Evolutionary conservation across 1,140 invertebrate species (phyloP), one percentile per base, ranked within the genome.

Genomic region (Aphis gossypii): DNA sequence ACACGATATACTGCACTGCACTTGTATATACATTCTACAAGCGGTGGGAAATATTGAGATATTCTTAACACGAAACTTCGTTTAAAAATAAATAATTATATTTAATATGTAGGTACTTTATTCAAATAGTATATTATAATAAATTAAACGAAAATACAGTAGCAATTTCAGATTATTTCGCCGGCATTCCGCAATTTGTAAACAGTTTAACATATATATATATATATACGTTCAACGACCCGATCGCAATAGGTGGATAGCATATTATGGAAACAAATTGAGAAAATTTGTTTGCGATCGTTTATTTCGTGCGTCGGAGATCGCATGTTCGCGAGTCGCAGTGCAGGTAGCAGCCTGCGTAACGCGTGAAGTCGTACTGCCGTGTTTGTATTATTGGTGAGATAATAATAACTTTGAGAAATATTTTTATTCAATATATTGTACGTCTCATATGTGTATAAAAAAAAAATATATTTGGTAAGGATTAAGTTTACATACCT

Each of bases 31-130:
- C 18, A n/a, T 18, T n/a, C 14, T n/a, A 76, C n/a, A n/a, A 8
- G 30, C n/a, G 60, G 14, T 35, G 60, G 14, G 11, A 76, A n/a
- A n/a, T 76, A 0, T 76, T 76, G 30, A n/a, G 14, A n/a, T 76
- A 76, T 76, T n/a, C 30, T 18, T 76, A 76, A 76, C 60, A 76
- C 30, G 60, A n/a, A 76, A n/a, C 14, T n/a, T 11, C 30, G 60
- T 76, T 76, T 76, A n/a, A 76, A 76, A 76, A 76, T 76, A 76
- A 76, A n/a, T 76, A 76, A n/a, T 76, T 35, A n/a, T n/a, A 18
- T 51, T 7, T 46, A 68, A 18, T 76, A n/a, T n/a, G 60, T n/a
- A n/a, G n/a, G n/a, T 2, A n/a, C 14, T 76, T 76, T 1, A n/a
- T 76, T n/a, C 30, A 54, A 21, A 54, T 23, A 21, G 7, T 23